Percentiles rank a stretch among this genome's conserved stretches.
Evolutionary conservation across 2,888 invertebrate genomes (phyloP).

Genomic region (Epirrita christyi): DNA sequence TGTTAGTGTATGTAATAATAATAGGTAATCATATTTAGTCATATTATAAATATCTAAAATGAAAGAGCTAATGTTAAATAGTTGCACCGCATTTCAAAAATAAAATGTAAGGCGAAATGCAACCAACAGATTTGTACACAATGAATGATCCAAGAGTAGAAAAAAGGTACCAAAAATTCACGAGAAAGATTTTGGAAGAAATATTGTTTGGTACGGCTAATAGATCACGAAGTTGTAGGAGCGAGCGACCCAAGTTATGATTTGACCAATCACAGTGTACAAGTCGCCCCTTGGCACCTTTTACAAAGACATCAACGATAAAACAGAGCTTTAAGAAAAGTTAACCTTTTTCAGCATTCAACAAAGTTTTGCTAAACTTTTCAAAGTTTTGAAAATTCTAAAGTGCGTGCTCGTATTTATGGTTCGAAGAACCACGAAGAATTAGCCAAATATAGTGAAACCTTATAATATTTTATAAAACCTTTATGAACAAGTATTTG

Average conservation of each 20-base stretch:
- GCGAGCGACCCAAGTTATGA: conserved; percentile 35
- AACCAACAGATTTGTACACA: too few species aligned
- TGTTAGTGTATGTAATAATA: too few species aligned
- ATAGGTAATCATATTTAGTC: too few species aligned
- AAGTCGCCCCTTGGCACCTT: conserved; percentile 13
- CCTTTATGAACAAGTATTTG: too few species aligned
- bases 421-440: too few species aligned
- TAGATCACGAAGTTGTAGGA: conserved; percentile 23
- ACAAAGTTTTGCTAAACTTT: conserved; percentile 10
- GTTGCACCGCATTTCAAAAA: too few species aligned
- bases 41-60: too few species aligned
- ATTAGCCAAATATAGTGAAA: too few species aligned
- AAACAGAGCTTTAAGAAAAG: background rate
- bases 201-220: conserved; percentile 12
- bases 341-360: background rate
- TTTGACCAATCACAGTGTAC: conserved; percentile 40
- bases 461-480: too few species aligned
- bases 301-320: background rate
- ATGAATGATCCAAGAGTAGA: background rate
- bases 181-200: background rate
- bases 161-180: background rate
- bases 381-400: background rate
- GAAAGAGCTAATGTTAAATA: too few species aligned
- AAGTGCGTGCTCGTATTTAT: background rate
- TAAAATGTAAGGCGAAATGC: too few species aligned